Conservation (phyloP, 1,140 invertebrate genomes). For the Hylaeus volcanicus region DNA sequence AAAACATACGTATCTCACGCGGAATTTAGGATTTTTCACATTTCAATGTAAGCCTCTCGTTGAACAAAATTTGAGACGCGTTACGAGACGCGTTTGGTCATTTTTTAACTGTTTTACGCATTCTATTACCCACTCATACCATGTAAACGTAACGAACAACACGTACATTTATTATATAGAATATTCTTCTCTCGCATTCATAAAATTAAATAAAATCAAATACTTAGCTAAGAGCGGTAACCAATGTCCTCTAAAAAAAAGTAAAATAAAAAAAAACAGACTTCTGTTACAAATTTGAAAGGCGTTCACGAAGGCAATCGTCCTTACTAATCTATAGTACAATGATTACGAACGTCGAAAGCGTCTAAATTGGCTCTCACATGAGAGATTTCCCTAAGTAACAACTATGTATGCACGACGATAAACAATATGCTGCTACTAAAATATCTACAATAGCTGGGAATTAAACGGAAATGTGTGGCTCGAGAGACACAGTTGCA, state of each 20-base stretch:
- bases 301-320: neutral
- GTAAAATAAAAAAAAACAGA: neutral
- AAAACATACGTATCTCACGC: no score
- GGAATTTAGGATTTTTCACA: no score
- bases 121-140: no score
- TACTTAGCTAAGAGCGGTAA: neutral
- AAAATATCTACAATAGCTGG: conserved; percentile 3
- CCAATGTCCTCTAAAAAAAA: neutral
- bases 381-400: neutral
- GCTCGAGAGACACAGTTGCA: neutral
- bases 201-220: conserved; percentile 14
- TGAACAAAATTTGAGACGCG: no score
- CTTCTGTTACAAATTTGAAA: neutral
- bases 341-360: neutral
- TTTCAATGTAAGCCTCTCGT: no score
- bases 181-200: neutral
- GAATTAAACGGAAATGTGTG: neutral
- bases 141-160: neutral
- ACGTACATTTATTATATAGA: neutral
- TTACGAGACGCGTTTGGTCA: no score
- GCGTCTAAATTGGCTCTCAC: neutral
- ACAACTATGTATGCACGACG: neutral
- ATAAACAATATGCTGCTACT: neutral
- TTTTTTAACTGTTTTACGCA: no score
- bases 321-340: neutral